These are phyloP conservation scores for Catharus ustulatus DNA, from an alignment of 2,797 vertebrate species.

Conservation along the genomic window DNA sequence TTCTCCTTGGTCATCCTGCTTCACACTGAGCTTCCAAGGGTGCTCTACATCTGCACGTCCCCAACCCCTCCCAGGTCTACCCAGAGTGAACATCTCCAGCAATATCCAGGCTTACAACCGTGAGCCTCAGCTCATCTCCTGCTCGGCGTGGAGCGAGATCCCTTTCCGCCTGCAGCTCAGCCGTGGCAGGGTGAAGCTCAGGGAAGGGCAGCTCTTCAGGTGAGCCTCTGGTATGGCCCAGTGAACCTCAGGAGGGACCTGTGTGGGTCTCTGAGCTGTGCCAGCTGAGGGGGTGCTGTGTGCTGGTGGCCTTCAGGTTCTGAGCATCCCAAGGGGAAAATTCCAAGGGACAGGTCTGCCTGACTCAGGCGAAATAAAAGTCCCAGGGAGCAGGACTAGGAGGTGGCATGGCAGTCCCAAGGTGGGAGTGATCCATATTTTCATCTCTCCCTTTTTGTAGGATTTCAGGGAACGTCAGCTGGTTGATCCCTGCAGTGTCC, in stretches of 20 bases:
- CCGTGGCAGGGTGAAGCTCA: slow-evolving; percentile 77
- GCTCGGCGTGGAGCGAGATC: slow-evolving; percentile 84
- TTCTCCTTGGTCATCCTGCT: background rate
- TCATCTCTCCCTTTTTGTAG: slow-evolving; percentile 58
- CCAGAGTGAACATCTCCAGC: slow-evolving; percentile 85
- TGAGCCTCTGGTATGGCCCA: slow-evolving; percentile 65
- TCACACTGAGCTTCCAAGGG: background rate
- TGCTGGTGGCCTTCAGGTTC: background rate
- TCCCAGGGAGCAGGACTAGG: background rate
- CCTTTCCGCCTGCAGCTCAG: slow-evolving; percentile 87
- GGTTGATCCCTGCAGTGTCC: slow-evolving; percentile 84
- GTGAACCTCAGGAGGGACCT: background rate
- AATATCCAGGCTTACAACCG: slow-evolving; percentile 81
- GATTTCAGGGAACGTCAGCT: slow-evolving; percentile 83
- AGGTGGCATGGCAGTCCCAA: no score
- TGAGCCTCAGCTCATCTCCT: slow-evolving; percentile 82
- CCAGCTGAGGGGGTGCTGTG: rapidly evolving
- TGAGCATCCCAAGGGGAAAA: background rate
- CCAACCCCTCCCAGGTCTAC: slow-evolving; percentile 72
- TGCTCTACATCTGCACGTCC: rapidly evolving
- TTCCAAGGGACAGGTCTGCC: rapidly evolving
- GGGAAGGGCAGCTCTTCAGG: slow-evolving; percentile 83
- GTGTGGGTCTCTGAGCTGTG: background rate
- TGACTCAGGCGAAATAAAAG: background rate
- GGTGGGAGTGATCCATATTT: background rate